Evolutionary conservation across 1,140 invertebrate species (phyloP).

Genomic region (Anadara kagoshimensis): DNA sequence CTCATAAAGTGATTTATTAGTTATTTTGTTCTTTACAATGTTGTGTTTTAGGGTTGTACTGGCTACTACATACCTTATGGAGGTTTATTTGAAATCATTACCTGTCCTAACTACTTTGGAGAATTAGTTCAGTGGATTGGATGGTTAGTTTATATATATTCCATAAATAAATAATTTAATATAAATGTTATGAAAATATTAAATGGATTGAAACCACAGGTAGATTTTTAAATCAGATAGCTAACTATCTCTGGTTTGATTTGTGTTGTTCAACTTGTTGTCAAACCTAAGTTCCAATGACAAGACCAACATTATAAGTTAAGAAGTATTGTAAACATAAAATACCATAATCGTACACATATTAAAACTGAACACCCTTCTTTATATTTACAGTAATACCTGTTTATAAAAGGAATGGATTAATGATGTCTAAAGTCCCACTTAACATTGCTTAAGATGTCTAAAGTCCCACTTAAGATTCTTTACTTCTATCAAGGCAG

Average conservation of each 20-base stretch:
- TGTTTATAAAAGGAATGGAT: no score
- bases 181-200: background rate
- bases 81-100: constrained; percentile 56
- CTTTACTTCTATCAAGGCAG: no score
- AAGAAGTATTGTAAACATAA: no score
- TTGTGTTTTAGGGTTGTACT: constrained; percentile 38
- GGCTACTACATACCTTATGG: constrained; percentile 62
- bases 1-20: no score
- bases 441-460: no score
- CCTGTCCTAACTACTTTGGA: constrained; percentile 64
- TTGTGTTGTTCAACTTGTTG: background rate
- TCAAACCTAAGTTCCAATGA: background rate
- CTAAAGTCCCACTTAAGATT: no score
- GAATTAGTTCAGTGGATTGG: constrained; percentile 60
- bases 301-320: background rate
- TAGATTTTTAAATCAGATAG: background rate
- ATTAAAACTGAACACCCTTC: no score
- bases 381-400: no score
- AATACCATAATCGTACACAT: no score
- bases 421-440: no score
- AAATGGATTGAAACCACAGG: background rate
- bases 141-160: constrained; percentile 38
- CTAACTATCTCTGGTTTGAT: background rate
- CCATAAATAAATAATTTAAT: background rate
- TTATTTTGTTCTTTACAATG: no score